Percentiles rank a stretch among this genome's conserved stretches.
Evolutionary conservation across 2,888 invertebrate genomes (phyloP).

Genomic region (Synanthedon andrenaeformis): DNA sequence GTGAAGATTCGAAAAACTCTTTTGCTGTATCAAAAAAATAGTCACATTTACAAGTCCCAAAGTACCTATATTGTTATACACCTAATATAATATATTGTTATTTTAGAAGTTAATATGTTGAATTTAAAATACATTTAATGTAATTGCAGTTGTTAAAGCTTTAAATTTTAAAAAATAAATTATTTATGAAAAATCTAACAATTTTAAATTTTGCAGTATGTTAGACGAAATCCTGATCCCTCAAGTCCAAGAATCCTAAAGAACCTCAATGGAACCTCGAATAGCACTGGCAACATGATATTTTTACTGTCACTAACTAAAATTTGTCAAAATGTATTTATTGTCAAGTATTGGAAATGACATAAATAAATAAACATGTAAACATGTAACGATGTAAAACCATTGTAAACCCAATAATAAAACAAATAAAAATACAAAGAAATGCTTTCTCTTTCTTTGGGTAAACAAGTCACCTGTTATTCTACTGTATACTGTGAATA

Average conservation of each 20-base stretch:
- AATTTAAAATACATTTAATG: background rate
- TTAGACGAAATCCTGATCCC: background rate
- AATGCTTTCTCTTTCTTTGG: no score
- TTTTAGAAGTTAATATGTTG: background rate
- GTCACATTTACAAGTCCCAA: background rate
- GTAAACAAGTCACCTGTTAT: no score
- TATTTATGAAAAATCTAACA: background rate
- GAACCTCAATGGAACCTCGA: background rate
- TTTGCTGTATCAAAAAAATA: background rate
- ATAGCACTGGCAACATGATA: background rate
- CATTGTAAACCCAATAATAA: no score
- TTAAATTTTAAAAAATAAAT: background rate
- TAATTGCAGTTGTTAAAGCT: background rate
- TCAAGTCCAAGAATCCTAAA: background rate
- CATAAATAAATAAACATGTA: no score
- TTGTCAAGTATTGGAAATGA: no score
- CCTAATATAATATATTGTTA: background rate
- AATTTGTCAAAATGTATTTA: no score
- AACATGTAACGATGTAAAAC: no score
- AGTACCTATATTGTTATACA: background rate
- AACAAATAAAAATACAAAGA: no score
- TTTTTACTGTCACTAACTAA: no score
- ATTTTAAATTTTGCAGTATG: background rate
- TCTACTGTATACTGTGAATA: no score
- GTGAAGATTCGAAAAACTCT: constrained; percentile 23